Evolutionary conservation across 2,797 vertebrate species (phyloP), one percentile per base, ranked within the genome.

Genomic region (Tinamus major): DNA sequence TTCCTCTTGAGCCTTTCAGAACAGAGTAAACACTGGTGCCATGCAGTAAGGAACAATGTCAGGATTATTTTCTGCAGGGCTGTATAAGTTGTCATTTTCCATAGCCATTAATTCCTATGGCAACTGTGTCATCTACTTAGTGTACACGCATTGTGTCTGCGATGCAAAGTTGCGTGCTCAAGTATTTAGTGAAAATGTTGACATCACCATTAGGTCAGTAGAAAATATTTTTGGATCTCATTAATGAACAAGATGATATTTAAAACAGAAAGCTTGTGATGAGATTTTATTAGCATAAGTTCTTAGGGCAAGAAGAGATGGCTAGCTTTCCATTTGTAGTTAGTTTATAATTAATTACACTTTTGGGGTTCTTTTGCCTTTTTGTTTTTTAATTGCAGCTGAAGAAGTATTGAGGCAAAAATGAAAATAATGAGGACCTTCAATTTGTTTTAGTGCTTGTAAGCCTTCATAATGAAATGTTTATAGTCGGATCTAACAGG

Each of bases 1-100:
- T 90, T 89, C 85, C 90, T 92, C 91, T 95, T 3, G 42, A 96
- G 87, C 69, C 70, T 78, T 87, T 69, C n/a, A 84, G 85, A 89
- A 8, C 48, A 92, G 87, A 92, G 67, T 72, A 84, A 92, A 56
- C 46, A 64, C 39, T 86, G 85, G 84, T 83, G 87, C 80, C 87
- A 85, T 87, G 64, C 89, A 55, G 63, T 90, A 27, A 80, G 55
- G 70, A 84, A 90, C 91, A 95, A 94, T 90, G 87, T 90, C 2
- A 0, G 41, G 46, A 87, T 94, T 96, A 86, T 94, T 5, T 94
- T 94, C 90, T 64, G 31, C 1, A 46, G 44, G 51, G 48, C 83
- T 81, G 58, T 75, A 16, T 94, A 93, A 95, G 61, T 87, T 93
- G 91, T 95, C 71, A 44, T 89, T 96, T 96, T 93, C 93, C 78